phyloP scores from a whole-genome alignment of 35 echinoderm and acorn worm species.

The Antedon bifida region DNA sequence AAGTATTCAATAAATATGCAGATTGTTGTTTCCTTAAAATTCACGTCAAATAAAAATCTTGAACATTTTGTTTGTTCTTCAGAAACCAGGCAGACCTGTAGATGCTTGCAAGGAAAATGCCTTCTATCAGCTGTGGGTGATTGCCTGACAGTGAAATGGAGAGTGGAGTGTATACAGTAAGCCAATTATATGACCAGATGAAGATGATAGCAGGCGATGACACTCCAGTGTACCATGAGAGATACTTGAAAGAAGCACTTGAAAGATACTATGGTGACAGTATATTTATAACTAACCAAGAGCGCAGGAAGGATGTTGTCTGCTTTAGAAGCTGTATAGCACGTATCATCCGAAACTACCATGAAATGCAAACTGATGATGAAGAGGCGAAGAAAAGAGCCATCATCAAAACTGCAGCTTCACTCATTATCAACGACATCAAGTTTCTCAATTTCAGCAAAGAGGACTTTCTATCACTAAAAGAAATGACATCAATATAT shows the following conservation, averaged over 20 bases:
- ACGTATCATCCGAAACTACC: conserved; percentile 18
- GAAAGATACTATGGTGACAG: conserved; percentile 30
- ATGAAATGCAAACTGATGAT: conserved; percentile 13
- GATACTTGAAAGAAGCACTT: conserved; percentile 22
- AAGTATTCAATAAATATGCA: too few species aligned
- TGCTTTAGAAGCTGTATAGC: conserved; percentile 28
- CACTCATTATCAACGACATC: conserved; percentile 23
- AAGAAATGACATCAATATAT: conserved; percentile 30
- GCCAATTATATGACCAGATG: conserved; percentile 23
- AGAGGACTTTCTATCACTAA: conserved; percentile 24
- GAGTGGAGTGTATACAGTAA: conserved; percentile 36
- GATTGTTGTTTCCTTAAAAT: too few species aligned
- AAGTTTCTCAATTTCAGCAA: conserved; percentile 41
- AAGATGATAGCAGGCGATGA: conserved; percentile 20
- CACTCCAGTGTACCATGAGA: conserved; percentile 16
- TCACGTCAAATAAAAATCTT: too few species aligned
- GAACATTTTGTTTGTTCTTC: neutral
- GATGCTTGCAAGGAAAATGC: conserved; percentile 2
- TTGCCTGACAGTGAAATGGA: conserved; percentile 31
- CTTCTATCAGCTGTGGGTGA: conserved; percentile 12
- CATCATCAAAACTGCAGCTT: conserved; percentile 41
- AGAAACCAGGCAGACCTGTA: conserved; percentile 11
- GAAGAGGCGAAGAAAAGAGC: conserved; percentile 22
- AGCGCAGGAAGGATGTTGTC: conserved; percentile 28
- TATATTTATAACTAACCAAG: conserved; percentile 23